A percentile compares a stretch with the other conserved stretches of the same genome.
These are phyloP conservation scores for Gambusia holbrooki DNA, from an alignment of 2,113 vertebrate genomes.

Conservation along the genomic window DNA sequence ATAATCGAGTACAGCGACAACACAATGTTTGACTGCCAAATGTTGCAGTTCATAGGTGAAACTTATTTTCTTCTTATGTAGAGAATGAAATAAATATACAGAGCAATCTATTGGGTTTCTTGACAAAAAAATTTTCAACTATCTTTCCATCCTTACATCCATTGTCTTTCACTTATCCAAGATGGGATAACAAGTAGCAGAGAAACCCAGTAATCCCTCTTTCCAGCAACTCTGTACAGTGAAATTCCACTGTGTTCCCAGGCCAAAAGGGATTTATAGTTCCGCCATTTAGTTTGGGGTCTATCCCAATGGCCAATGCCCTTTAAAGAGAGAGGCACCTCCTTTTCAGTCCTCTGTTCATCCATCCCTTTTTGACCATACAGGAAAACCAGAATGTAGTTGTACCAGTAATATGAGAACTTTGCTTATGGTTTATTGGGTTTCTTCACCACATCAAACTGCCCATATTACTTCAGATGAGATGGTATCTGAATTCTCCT, in stretches of 20 bases:
- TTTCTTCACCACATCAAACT: not conserved
- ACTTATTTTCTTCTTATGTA: not conserved
- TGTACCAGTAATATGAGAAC: not conserved
- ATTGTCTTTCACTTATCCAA: not conserved
- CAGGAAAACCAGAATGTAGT: not conserved
- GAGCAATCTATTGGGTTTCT: not conserved
- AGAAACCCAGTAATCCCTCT: too few relatives aligned
- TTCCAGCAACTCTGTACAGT: too few relatives aligned
- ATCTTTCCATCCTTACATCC: not conserved
- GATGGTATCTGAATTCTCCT: not conserved
- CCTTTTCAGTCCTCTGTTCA: not conserved
- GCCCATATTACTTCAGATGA: not conserved
- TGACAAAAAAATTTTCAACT: not conserved
- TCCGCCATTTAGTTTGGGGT: not conserved
- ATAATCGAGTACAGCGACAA: too few relatives aligned
- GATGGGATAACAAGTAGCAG: too few relatives aligned
- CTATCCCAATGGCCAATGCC: not conserved
- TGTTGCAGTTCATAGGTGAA: not conserved
- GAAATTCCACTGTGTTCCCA: not conserved
- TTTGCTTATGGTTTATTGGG: too few relatives aligned
- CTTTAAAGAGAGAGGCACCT: not conserved
- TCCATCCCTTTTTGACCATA: not conserved
- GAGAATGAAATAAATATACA: not conserved
- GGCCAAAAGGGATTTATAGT: not conserved
- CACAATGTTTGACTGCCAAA: too few relatives aligned